These are phyloP conservation scores for Alectura lathami DNA, from an alignment of 2,113 vertebrate genomes.

Conservation along the genomic window DNA sequence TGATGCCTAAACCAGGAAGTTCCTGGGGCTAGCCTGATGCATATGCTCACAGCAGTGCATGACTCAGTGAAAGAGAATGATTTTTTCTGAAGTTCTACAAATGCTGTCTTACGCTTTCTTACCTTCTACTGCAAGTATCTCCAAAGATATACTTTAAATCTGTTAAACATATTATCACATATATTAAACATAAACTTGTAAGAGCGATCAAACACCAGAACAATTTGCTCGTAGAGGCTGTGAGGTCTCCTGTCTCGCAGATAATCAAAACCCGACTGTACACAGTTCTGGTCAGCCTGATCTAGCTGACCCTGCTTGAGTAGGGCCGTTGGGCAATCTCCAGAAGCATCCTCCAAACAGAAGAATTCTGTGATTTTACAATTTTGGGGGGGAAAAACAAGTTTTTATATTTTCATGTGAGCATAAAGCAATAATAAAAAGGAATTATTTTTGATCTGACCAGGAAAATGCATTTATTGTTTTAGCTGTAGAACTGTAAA, in stretches of 20 bases:
- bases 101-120: neutral
- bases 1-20: neutral
- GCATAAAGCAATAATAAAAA: neutral
- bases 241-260: neutral
- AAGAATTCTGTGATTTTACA: neutral
- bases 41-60: fast-evolving
- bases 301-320: neutral
- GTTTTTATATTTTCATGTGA: neutral
- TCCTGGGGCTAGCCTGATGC: neutral
- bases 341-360: neutral
- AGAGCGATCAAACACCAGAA: neutral
- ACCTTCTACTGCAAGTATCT: neutral
- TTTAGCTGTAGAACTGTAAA: neutral
- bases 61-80: neutral
- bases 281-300: neutral
- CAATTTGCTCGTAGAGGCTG: neutral
- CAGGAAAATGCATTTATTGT: neutral
- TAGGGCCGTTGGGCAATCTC: fast-evolving
- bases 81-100: neutral
- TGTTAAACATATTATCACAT: neutral
- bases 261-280: neutral
- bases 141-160: neutral
- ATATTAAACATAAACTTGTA: neutral
- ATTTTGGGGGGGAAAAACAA: neutral
- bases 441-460: neutral